Evolutionary conservation across 2,113 vertebrate genomes (phyloP).

Genomic region (Scolopax mira): DNA sequence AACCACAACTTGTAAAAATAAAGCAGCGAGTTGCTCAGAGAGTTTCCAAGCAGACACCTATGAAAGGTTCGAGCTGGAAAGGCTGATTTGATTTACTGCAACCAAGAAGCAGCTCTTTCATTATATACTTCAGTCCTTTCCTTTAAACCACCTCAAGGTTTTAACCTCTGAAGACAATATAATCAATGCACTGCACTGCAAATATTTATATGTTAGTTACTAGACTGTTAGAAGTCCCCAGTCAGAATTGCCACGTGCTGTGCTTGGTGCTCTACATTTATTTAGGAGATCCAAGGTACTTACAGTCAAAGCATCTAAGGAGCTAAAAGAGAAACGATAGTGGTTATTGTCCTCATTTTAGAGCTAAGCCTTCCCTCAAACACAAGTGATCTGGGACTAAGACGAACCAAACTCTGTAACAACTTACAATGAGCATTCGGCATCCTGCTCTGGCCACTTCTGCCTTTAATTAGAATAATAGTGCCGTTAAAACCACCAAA

Average conservation of each 20-base stretch:
- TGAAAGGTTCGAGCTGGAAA: background rate
- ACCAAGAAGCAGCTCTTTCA: background rate
- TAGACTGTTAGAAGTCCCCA: background rate
- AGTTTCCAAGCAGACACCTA: background rate
- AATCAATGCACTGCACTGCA: background rate
- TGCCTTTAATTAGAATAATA: background rate
- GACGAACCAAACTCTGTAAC: background rate
- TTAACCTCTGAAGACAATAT: background rate
- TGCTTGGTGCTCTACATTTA: background rate
- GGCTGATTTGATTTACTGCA: background rate
- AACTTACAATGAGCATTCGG: fast-evolving
- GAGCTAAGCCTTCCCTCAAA: background rate
- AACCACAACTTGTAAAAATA: background rate
- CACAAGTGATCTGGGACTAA: background rate
- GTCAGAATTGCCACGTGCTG: background rate
- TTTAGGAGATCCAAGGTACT: background rate
- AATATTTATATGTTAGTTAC: background rate
- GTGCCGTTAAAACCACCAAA: background rate
- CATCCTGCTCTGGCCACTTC: background rate
- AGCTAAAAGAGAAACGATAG: background rate
- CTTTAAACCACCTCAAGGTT: background rate
- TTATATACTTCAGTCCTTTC: background rate
- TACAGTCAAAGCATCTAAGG: background rate
- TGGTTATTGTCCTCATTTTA: background rate
- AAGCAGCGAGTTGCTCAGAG: background rate